Base-by-base conservation (phyloP, 2,797 vertebrate genomes). In the Myiotriccus ornatus region DNA sequence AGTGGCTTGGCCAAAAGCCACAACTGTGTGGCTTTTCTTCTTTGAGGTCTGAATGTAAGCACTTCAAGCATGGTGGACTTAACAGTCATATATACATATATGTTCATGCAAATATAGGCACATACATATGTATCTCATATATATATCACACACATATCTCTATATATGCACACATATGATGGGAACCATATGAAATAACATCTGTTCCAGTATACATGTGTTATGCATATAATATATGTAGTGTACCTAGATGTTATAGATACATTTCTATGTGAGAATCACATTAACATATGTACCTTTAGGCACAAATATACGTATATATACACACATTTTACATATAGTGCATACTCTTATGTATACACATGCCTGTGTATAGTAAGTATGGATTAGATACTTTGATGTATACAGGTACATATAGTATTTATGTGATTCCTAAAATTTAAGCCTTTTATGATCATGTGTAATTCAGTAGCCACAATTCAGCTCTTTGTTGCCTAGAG, bases 401-500 rank as follows among this genome's bases (percentile, higher is more conserved):
- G 2, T 22, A 32, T n/a, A 32, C 24, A 64, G 62, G 22, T 43
- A 30, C 20, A n/a, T 32, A 6, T 21, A 34, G 4, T 34, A 76
- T 43, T 64, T 62, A 55, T 43, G 2, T 57, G 46, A 55, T 65
- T 69, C 15, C 7, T 71, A 23, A 76, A 50, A 47, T 50, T 28
- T n/a, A 64, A 78, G 43, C 10, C 2, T 78, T 84, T 82, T 69
- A 50, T 88, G 75, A 68, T 70, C 34, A 34, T 44, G 50, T 32
- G 14, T 14, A 82, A 27, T 73, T 94, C 77, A 64, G 50, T 78
- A 30, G 20, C 65, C 50, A 34, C 62, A 95, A 62, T 92, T 75
- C 46, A 76, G 10, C 44, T 79, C 30, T 92, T 88, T 92, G 92
- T 95, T 96, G 95, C 89, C 59, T 93, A 76, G 95, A 93, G 28